Evolutionary conservation across 1,140 invertebrate species (phyloP), one percentile per base, ranked within the genome.

Genomic region (Tetranychus urticae): DNA sequence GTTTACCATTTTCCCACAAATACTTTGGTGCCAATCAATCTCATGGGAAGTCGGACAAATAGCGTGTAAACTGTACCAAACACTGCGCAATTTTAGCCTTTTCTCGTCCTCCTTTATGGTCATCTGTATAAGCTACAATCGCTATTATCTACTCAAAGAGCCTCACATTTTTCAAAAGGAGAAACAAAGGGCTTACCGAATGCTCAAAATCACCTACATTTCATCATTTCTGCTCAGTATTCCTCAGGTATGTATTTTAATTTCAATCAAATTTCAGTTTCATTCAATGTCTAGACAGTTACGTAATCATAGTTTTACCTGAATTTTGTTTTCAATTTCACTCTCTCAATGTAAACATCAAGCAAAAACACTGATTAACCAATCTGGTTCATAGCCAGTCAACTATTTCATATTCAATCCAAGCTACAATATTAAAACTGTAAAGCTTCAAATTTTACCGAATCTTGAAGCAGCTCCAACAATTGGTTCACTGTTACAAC

Each of bases 171-270:
- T 52, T 23, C 50, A 52, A 23, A 52, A 52, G 31, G 50, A 52
- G 23, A 52, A 52, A 52, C 50, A 52, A 33, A 52, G 50, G 23
- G 50, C 50, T 23, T 52, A 52, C 23, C 50, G 50, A 52, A 52
- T 52, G 50, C 50, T 52, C 50, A 52, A 52, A 52, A n/a, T 52
- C 31, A 33, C 50, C n/a, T 52, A 52, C 23, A 31, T 33, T 8
- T n/a, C 50, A n/a, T 8, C n/a, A n/a, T 8, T 33, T n/a, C 12
- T 52, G 8, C 50, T 52, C 50, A 52, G 50, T 23, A 52, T 33
- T 52, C 50, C 50, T 8, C n/a, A 52, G 50, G 50, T 52, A 23
- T n/a, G 50, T n/a, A 74, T 76, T 65, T 75, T 0, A 75, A 79
- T 65, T 52, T 1, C 13, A 33, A 52, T 52, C 31, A n/a, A 52